Evolutionary conservation across 2,888 invertebrate species (phyloP).

Genomic region (Micropterix aruncella): DNA sequence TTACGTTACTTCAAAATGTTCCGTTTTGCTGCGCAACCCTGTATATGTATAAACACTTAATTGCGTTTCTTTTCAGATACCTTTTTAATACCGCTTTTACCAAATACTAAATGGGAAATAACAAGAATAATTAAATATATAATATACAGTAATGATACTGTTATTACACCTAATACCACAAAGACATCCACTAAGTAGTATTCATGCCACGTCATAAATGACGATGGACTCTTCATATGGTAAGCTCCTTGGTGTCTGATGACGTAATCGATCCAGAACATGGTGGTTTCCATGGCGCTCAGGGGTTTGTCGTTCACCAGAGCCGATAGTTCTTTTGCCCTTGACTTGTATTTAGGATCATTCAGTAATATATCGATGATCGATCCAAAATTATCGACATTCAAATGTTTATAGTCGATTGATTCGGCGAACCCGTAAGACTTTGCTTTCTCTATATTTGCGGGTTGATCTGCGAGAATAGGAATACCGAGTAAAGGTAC

Average conservation of each 20-base stretch:
- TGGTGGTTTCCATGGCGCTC: constrained; percentile 16
- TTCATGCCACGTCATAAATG: constrained; percentile 17
- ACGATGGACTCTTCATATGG: constrained; percentile 19
- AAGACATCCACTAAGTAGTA: constrained; percentile 17
- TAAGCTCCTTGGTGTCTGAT: constrained; percentile 20
- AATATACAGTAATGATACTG: no score
- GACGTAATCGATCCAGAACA: constrained; percentile 22
- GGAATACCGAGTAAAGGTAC: constrained; percentile 21
- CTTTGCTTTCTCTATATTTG: constrained; percentile 15
- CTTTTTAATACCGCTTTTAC: no score
- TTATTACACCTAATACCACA: no score
- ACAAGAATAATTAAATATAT: no score
- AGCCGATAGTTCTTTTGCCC: constrained; percentile 15
- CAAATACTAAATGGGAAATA: no score
- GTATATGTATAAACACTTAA: no score
- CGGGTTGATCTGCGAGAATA: constrained; percentile 15
- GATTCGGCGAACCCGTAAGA: constrained; percentile 14
- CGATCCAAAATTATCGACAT: constrained; percentile 13
- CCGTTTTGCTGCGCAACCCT: no score
- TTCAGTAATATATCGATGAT: constrained; percentile 14
- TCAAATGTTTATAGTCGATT: constrained; percentile 15
- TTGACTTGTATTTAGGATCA: constrained; percentile 9
- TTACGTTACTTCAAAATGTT: no score
- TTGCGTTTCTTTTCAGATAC: no score
- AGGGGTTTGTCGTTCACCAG: constrained; percentile 21